Evolutionary conservation across 2,797 vertebrate genomes (phyloP).

Genomic region (Poeciliopsis paucimaculata): DNA sequence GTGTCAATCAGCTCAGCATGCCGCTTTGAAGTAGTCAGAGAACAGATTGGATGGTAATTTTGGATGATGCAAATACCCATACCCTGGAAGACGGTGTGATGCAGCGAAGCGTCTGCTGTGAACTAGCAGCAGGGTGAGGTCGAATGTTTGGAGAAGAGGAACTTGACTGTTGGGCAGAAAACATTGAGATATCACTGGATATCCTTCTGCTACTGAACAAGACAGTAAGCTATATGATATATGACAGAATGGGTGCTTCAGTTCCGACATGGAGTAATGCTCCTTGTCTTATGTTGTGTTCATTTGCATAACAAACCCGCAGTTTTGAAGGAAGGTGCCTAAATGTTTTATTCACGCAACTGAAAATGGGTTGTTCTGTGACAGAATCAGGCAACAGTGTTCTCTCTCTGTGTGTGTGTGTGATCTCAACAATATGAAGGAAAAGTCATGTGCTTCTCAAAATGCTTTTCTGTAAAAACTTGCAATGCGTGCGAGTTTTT

Average conservation of each 20-base stretch:
- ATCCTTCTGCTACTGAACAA: background rate
- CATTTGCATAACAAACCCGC: conserved; percentile 54
- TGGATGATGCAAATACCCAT: conserved; percentile 45
- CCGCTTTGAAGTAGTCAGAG: conserved; percentile 44
- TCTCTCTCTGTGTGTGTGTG: conserved; percentile 46
- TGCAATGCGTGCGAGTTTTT: conserved; percentile 23
- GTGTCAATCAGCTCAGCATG: conserved; percentile 59
- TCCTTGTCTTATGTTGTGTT: conserved; percentile 50
- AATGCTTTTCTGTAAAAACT: conserved; percentile 32
- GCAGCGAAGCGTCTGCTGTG: conserved; percentile 8
- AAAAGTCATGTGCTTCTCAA: background rate
- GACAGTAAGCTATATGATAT: conserved; percentile 36
- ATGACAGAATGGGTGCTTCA: conserved; percentile 57
- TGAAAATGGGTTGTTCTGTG: conserved; percentile 75
- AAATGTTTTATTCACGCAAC: conserved; percentile 81
- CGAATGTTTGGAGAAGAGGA: conserved; percentile 14
- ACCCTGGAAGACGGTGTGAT: conserved; percentile 18
- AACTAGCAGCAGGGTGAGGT: background rate
- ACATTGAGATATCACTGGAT: background rate
- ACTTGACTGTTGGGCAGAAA: conserved; percentile 17
- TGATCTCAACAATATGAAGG: conserved; percentile 29
- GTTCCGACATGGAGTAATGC: conserved; percentile 31
- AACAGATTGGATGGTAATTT: conserved; percentile 42
- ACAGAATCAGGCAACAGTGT: conserved; percentile 77
- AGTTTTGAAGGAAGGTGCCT: conserved; percentile 62